Conservation (phyloP, 1,140 invertebrate genomes). For the Euura lappo region DNA sequence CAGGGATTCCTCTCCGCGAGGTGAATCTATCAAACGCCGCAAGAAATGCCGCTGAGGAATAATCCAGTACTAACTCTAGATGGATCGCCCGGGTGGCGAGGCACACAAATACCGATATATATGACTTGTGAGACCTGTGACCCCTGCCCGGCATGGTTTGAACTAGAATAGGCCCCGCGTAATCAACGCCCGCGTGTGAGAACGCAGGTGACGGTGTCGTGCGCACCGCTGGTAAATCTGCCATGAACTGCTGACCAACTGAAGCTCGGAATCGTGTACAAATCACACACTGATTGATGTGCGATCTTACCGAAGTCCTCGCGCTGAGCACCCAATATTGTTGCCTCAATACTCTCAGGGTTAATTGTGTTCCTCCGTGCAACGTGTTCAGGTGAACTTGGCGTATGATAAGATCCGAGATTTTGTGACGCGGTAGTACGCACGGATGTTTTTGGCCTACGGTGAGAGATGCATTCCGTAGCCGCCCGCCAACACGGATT, state of each 20-base stretch:
- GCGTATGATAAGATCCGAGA: slow-evolving; percentile 34
- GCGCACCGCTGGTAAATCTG: too few relatives aligned
- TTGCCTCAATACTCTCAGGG: slow-evolving; percentile 28
- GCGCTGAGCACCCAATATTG: slow-evolving; percentile 35
- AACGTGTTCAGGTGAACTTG: slow-evolving; percentile 36
- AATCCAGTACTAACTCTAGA: slow-evolving; percentile 29
- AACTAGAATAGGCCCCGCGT: slow-evolving; percentile 46
- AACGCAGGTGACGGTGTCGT: slow-evolving; percentile 41
- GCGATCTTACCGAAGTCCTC: too few relatives aligned
- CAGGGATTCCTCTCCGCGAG: slow-evolving; percentile 19
- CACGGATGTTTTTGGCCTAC: slow-evolving; percentile 26
- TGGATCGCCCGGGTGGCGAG: too few relatives aligned
- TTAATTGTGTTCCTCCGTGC: slow-evolving; percentile 42
- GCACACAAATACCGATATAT: slow-evolving; percentile 34
- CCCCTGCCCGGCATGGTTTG: slow-evolving; percentile 25
- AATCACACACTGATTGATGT: too few relatives aligned
- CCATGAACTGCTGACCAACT: too few relatives aligned
- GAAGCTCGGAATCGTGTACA: too few relatives aligned
- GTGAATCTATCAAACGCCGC: slow-evolving; percentile 18
- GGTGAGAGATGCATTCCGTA: slow-evolving; percentile 15
- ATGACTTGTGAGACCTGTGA: slow-evolving; percentile 30
- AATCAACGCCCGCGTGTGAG: slow-evolving; percentile 47
- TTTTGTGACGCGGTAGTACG: slow-evolving; percentile 22
- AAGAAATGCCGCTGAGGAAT: slow-evolving; percentile 23
- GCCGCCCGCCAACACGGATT: slow-evolving; percentile 28